Evolutionary conservation across 37 sponge, comb jelly and placozoan species (phyloP), one percentile per base, ranked within the genome.

Genomic region (Spongilla lacustris): DNA sequence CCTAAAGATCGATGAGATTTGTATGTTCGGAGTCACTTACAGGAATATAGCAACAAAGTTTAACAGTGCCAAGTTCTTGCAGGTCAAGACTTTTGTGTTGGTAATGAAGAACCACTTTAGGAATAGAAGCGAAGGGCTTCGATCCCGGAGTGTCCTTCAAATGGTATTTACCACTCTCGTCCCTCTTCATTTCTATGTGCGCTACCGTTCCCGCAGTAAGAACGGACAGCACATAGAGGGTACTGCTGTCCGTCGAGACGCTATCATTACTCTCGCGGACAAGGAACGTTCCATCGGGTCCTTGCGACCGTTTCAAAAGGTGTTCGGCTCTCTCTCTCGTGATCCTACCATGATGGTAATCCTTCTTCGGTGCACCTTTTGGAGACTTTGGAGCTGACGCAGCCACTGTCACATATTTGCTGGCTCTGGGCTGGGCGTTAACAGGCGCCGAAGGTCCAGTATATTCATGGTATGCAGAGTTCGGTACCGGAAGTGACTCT

Each of bases 221-320:
- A 17, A 58, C 21, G 11, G 58, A 58, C 19, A 58, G 58, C 58
- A 58, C 58, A 14, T 58, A 58, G 58, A 58, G 14, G 12, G 58
- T 17, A 14, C 19, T 58, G 19, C 58, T 58, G 58, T 58, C 58
- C 19, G 21, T 58, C 1, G 58, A 58, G 58, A 58, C 58, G 58
- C 11, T 58, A 58, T 84, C 85, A 58, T 14, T 17, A 76, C 85
- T 84, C 69, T 84, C 85, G 0, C 85, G 38, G 10, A 84, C 85
- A 21, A 84, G 58, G 34, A 84, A 84, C 26, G 85, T 84, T 22
- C 85, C 85, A 71, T 86, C 81, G 27, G 80, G 80, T 58, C 58
- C 58, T 6, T 17, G 58, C 58, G 58, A 58, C 1, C 58, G 14
- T 14, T 58, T 58, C 58, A 58, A 58, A 6, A 58, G 58, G 21